Conservation (phyloP, 2,113 vertebrate genomes). For the Panthera uncia region DNA sequence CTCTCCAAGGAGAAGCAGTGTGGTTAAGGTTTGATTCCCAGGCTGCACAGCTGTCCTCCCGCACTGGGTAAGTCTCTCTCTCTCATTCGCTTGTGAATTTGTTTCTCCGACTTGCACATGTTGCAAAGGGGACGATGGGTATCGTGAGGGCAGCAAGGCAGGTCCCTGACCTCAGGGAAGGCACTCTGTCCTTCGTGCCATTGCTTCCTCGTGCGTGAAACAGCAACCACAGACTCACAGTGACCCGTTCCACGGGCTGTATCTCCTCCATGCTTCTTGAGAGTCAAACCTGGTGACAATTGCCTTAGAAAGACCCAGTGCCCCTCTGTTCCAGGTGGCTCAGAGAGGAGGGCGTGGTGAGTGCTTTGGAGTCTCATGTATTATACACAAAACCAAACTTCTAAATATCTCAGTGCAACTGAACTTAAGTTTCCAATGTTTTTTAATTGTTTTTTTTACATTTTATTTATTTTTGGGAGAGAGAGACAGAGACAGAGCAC, state of each 20-base stretch:
- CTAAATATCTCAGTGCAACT: background rate
- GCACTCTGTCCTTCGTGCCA: background rate
- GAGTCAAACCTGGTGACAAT: background rate
- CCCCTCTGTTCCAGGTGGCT: background rate
- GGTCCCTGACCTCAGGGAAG: background rate
- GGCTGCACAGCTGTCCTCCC: background rate
- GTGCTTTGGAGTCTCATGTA: background rate
- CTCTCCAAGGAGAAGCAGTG: background rate
- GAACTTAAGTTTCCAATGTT: too few relatives aligned
- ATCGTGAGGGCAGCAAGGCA: background rate
- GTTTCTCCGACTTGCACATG: fast-evolving
- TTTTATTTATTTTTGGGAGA: too few relatives aligned
- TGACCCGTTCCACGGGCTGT: background rate
- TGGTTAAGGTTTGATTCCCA: background rate
- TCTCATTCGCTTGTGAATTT: background rate
- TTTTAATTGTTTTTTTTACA: too few relatives aligned
- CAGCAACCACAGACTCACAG: background rate
- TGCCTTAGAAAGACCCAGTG: background rate
- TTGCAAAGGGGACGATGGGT: background rate
- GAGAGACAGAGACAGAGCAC: too few relatives aligned
- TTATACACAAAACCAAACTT: background rate
- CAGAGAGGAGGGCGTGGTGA: fast-evolving
- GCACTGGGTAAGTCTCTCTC: background rate
- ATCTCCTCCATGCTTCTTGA: background rate
- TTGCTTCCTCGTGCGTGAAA: background rate